Conservation (phyloP, 2,797 vertebrate genomes). For the Pitangus sulphuratus region DNA sequence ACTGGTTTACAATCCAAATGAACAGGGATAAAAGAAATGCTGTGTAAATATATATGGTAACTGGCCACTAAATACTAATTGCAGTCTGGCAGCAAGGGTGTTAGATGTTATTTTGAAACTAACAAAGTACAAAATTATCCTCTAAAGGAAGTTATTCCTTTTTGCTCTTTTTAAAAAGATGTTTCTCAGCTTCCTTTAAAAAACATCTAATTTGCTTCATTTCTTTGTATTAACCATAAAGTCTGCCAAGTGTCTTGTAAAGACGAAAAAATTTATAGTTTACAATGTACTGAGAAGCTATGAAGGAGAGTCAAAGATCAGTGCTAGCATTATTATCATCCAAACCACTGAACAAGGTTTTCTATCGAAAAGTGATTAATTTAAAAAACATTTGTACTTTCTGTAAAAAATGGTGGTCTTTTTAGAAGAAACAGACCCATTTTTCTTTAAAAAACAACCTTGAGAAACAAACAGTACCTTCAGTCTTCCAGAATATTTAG, state of each 20-base stretch:
- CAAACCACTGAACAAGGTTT: background rate
- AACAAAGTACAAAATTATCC: background rate
- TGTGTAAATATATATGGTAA: background rate
- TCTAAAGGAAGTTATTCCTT: background rate
- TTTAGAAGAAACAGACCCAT: background rate
- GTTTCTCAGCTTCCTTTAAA: background rate
- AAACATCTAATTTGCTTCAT: background rate
- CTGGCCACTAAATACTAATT: background rate
- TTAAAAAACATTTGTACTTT: background rate
- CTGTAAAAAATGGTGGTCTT: rapidly evolving
- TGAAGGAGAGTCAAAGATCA: background rate
- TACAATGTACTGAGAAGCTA: background rate
- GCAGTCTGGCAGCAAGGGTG: background rate
- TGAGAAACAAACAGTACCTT: background rate
- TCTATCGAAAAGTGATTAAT: background rate
- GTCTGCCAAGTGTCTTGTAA: background rate
- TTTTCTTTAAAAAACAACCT: background rate
- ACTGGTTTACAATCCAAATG: background rate
- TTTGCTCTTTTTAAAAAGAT: background rate
- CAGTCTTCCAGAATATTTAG: background rate
- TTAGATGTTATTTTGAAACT: background rate
- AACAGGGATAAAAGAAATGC: background rate
- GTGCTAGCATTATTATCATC: background rate
- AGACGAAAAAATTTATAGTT: background rate
- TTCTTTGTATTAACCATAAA: background rate